Conservation (phyloP, 2,113 vertebrate genomes). For the Pseudolaguvia tuberculata region DNA sequence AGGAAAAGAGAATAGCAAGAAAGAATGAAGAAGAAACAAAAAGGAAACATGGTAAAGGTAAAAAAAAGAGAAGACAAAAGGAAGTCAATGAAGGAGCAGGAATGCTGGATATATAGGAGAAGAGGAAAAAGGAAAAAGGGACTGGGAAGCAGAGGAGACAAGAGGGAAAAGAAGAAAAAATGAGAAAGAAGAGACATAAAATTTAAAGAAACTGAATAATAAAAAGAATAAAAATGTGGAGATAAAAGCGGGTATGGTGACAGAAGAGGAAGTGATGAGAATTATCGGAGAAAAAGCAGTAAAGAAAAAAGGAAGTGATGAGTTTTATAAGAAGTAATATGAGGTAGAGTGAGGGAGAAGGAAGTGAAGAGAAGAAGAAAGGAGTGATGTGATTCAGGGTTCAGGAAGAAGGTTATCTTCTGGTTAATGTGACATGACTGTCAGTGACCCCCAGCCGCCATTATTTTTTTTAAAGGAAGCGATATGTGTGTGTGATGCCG, state of each 20-base stretch:
- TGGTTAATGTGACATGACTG: slow-evolving; percentile 75
- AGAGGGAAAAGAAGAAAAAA: background rate
- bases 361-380: too few relatives aligned
- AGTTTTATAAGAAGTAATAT: too few relatives aligned
- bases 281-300: background rate
- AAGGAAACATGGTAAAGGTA: too few relatives aligned
- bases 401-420: slow-evolving; percentile 56
- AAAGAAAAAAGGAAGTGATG: background rate
- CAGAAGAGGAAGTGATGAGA: background rate
- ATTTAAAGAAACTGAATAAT: background rate
- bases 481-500: too few relatives aligned
- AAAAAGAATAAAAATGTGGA: background rate
- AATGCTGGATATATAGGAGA: too few relatives aligned
- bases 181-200: background rate
- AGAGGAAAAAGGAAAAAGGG: background rate
- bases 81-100: too few relatives aligned
- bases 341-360: too few relatives aligned
- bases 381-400: background rate
- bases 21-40: too few relatives aligned
- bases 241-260: too few relatives aligned
- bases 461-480: too few relatives aligned
- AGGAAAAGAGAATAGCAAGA: background rate
- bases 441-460: slow-evolving; percentile 68
- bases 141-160: too few relatives aligned
- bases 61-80: background rate